Percentiles rank a stretch among this genome's conserved stretches.
Evolutionary conservation across 2,888 invertebrate genomes (phyloP).

Genomic region (Phalangium opilio): DNA sequence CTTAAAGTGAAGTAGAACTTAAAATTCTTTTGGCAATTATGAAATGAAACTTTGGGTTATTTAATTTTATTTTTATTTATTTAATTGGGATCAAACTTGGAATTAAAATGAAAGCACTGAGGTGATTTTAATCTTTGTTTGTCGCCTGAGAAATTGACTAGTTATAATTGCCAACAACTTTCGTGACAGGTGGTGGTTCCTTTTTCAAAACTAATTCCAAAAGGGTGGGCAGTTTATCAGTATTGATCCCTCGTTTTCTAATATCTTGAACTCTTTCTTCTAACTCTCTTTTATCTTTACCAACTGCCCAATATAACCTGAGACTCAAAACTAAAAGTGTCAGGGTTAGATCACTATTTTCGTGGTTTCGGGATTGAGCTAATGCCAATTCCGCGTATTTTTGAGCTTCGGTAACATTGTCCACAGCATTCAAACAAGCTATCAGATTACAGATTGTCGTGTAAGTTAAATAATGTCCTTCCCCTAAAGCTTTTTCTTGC

Average conservation of each 20-base stretch:
- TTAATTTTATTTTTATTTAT: too few species aligned
- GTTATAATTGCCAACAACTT: too few species aligned
- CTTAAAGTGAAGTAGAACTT: too few species aligned
- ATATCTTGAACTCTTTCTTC: constrained; percentile 24
- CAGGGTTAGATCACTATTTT: constrained; percentile 24
- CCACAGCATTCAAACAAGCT: constrained; percentile 25
- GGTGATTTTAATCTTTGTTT: too few species aligned
- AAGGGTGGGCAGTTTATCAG: constrained; percentile 20
- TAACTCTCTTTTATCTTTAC: constrained; percentile 28
- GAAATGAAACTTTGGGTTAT: too few species aligned
- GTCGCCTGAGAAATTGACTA: too few species aligned
- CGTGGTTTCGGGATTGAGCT: constrained; percentile 19
- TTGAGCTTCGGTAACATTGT: constrained; percentile 25
- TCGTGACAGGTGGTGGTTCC: constrained; percentile 5
- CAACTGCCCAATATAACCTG: constrained; percentile 29
- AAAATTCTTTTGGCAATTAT: too few species aligned
- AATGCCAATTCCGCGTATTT: constrained; percentile 27
- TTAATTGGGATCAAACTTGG: too few species aligned
- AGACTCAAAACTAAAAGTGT: constrained; percentile 27
- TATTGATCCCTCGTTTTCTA: constrained; percentile 17
- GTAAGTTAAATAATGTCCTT: constrained; percentile 23
- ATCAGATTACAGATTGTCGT: constrained; percentile 28
- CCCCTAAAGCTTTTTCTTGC: constrained; percentile 28
- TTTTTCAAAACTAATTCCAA: constrained; percentile 21
- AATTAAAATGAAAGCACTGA: too few species aligned